phyloP scores from a whole-genome alignment of 2,888 invertebrate species.

The Tipula confusa region DNA sequence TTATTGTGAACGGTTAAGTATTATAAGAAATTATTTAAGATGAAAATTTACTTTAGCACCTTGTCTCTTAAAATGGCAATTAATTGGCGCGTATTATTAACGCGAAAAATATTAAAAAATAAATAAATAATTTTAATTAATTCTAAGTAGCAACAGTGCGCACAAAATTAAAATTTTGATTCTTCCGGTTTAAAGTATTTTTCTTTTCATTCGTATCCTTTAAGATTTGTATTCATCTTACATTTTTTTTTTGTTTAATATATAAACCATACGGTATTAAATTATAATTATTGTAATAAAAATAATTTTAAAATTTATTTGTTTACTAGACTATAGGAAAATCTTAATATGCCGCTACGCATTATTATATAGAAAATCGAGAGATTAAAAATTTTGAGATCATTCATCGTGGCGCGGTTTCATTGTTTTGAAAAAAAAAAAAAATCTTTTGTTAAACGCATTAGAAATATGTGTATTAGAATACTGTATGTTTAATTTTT shows the following conservation, averaged over 20 bases:
- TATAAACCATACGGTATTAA: conserved; percentile 3
- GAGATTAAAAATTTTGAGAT: neutral
- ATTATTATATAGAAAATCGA: neutral
- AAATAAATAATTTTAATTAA: neutral
- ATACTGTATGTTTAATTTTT: neutral
- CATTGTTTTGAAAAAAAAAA: neutral
- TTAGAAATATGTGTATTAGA: neutral
- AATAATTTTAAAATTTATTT: neutral
- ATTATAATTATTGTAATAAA: conserved; percentile 14
- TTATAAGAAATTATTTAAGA: neutral
- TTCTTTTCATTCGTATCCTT: neutral
- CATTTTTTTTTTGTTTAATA: neutral
- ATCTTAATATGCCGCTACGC: neutral
- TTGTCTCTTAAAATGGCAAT: neutral
- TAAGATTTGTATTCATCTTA: neutral
- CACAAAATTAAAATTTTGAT: neutral
- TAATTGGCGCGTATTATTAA: neutral
- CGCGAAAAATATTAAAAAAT: neutral
- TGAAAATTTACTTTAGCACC: neutral
- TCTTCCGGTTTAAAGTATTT: conserved; percentile 7
- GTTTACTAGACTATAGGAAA: neutral
- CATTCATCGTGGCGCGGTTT: neutral
- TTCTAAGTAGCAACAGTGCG: neutral
- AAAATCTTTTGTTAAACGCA: neutral
- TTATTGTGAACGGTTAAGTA: neutral